Evolutionary conservation across 2,888 invertebrate species (phyloP).

Genomic region (Pandemis cinnamomeana): DNA sequence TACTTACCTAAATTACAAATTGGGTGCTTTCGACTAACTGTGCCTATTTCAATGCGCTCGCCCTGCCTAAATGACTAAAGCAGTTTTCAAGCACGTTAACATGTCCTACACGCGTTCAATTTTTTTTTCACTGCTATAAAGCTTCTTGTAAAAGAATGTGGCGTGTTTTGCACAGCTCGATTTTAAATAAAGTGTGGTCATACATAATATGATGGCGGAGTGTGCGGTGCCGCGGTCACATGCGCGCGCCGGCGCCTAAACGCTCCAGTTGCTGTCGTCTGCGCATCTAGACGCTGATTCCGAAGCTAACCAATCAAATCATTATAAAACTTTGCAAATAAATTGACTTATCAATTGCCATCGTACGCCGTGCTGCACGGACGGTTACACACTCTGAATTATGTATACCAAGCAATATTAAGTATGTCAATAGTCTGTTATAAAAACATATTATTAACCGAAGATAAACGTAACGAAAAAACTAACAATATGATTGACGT

Average conservation of each 20-base stretch:
- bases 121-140: background rate
- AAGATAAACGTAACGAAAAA: constrained; percentile 6
- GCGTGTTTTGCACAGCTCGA: background rate
- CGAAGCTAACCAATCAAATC: constrained; percentile 27
- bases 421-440: constrained; percentile 11
- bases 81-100: background rate
- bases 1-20: constrained; percentile 20
- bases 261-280: constrained; percentile 75
- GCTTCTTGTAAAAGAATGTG: background rate
- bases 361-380: constrained; percentile 14
- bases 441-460: constrained; percentile 26
- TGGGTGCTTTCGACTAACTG: constrained; percentile 1
- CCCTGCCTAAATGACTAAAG: background rate
- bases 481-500: constrained; percentile 24
- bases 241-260: constrained; percentile 68
- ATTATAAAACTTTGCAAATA: constrained; percentile 30
- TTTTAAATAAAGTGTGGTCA: constrained; percentile 5
- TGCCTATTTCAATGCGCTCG: background rate
- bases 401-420: constrained; percentile 11
- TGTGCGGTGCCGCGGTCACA: constrained; percentile 58
- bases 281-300: constrained; percentile 48
- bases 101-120: background rate
- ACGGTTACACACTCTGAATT: constrained; percentile 24
- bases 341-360: constrained; percentile 20
- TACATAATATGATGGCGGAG: background rate